Percentiles rank a stretch among this genome's conserved stretches.
Evolutionary conservation across 2,888 invertebrate species (phyloP).

Genomic region (Hypercompe scribonia): DNA sequence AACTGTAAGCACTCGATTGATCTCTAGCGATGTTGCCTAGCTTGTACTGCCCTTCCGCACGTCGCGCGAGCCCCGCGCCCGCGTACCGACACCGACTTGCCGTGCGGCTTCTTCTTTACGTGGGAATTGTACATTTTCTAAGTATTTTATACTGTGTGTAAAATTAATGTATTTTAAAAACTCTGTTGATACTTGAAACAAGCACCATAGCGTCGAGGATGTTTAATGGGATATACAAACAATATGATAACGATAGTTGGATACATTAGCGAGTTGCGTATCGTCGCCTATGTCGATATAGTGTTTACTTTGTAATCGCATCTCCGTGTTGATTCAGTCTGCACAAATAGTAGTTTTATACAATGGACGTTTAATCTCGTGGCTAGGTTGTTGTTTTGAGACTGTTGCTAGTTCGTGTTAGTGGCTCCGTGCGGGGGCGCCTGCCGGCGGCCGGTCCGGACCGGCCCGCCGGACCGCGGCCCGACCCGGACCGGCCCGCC

Average conservation of each 20-base stretch:
- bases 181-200: constrained; percentile 65
- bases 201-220: constrained; percentile 67
- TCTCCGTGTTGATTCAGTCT: constrained; percentile 63
- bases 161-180: constrained; percentile 74
- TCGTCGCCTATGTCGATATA: constrained; percentile 59
- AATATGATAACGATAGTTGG: constrained; percentile 55
- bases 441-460: constrained; percentile 8
- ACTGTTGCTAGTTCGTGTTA: constrained; percentile 57
- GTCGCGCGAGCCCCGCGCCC: constrained; percentile 17
- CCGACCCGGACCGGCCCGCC: constrained; percentile 10
- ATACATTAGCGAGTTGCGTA: constrained; percentile 62
- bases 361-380: constrained; percentile 64
- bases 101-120: constrained; percentile 71
- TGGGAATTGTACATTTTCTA: constrained; percentile 85
- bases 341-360: constrained; percentile 76
- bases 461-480: background rate
- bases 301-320: constrained; percentile 57
- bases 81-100: constrained; percentile 53
- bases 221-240: constrained; percentile 53
- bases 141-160: constrained; percentile 85
- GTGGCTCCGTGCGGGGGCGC: constrained; percentile 37
- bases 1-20: constrained; percentile 62
- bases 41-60: constrained; percentile 36
- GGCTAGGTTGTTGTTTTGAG: constrained; percentile 63
- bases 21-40: constrained; percentile 62